A percentile compares a stretch with the other conserved stretches of the same genome.
These are phyloP conservation scores for Argyrosomus japonicus DNA, from an alignment of 2,113 vertebrate genomes.

Conservation along the genomic window DNA sequence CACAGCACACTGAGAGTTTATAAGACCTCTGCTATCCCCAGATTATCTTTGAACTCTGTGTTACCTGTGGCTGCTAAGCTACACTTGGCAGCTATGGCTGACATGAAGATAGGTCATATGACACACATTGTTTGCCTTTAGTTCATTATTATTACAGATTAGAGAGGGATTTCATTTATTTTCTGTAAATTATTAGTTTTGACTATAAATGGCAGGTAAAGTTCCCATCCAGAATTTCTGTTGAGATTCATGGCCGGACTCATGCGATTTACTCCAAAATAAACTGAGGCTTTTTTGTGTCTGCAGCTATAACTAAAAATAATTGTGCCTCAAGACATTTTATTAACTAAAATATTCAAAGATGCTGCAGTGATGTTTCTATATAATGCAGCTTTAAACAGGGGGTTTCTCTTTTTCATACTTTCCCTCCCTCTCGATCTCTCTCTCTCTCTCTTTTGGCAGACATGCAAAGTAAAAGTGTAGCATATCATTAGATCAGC, in stretches of 20 bases:
- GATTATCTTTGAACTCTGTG: conserved; percentile 71
- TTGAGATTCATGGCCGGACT: conserved; percentile 14
- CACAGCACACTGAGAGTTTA: conserved; percentile 52
- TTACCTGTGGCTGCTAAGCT: conserved; percentile 64
- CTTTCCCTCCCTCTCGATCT: background rate
- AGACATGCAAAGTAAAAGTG: conserved; percentile 58
- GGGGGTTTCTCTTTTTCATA: conserved; percentile 36
- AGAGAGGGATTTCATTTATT: conserved; percentile 53
- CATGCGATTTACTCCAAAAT: conserved; percentile 36
- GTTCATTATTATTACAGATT: conserved; percentile 66
- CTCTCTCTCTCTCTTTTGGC: conserved; percentile 35
- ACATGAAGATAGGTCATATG: conserved; percentile 42
- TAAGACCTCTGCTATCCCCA: conserved; percentile 60
- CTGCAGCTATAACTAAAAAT: conserved; percentile 13
- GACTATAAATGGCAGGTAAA: conserved; percentile 60
- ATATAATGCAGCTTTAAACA: conserved; percentile 35
- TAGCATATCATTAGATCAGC: conserved; percentile 71
- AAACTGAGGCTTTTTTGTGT: conserved; percentile 25
- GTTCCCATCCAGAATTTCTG: conserved; percentile 31
- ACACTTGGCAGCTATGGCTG: conserved; percentile 30
- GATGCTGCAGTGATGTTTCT: conserved; percentile 5
- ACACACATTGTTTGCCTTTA: conserved; percentile 44
- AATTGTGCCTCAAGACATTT: background rate
- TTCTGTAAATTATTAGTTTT: conserved; percentile 62
- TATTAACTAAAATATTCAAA: background rate